Evolutionary conservation across 2,113 vertebrate genomes (phyloP).

Genomic region (human): GRCh38 chr4:121099001-121099500

Average conservation of each 20-base stretch:
- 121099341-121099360: neutral
- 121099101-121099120: neutral
- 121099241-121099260: neutral
- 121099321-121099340: neutral
- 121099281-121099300: neutral
- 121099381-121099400: neutral
- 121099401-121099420: neutral
- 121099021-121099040: neutral
- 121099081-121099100: neutral
- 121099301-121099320: neutral
- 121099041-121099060: neutral
- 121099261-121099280: neutral
- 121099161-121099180: neutral
- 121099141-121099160: neutral
- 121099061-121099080: neutral
- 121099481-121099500: too few species aligned
- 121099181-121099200: neutral
- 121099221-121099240: neutral
- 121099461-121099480: neutral
- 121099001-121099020: neutral
- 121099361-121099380: neutral
- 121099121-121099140: neutral
- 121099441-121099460: too few species aligned
- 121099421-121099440: neutral
- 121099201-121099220: neutral